Evolutionary conservation across 2,797 vertebrate species (phyloP).

Genomic region (Sarcoramphus papa): DNA sequence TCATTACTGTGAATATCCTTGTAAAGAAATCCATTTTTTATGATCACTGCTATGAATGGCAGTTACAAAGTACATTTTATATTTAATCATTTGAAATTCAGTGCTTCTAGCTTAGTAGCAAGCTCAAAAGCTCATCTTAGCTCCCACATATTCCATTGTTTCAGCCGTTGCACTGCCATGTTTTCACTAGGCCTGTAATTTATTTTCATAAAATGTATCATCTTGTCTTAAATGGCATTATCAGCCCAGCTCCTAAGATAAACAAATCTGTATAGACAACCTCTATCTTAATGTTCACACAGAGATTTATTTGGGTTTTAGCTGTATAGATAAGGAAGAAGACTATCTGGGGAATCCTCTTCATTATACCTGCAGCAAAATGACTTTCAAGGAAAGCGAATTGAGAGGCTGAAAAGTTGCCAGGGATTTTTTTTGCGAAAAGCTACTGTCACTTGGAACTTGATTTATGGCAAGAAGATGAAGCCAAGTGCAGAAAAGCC

Average conservation of each 20-base stretch:
- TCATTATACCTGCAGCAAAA: constrained; percentile 27
- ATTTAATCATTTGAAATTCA: neutral
- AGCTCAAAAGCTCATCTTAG: neutral
- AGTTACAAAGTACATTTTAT: neutral
- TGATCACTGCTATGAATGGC: neutral
- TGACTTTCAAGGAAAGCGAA: neutral
- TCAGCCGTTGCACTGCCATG: neutral
- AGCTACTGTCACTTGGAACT: neutral
- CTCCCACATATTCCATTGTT: neutral
- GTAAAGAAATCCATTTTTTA: neutral
- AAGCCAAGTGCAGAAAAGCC: constrained; percentile 22
- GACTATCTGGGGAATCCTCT: constrained; percentile 13
- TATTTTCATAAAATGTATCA: constrained; percentile 38
- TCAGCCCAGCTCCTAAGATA: constrained; percentile 23
- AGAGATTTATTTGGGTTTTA: constrained; percentile 38
- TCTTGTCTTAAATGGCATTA: constrained; percentile 39
- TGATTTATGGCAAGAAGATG: constrained; percentile 24
- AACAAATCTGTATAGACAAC: constrained; percentile 29
- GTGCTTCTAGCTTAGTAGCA: neutral
- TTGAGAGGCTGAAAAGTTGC: constrained; percentile 3
- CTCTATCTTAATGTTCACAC: neutral
- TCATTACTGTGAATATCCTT: neutral
- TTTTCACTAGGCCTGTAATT: neutral
- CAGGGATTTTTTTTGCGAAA: neutral
- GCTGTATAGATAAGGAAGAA: constrained; percentile 18